Conservation (phyloP, 2,888 invertebrate genomes). For the Epinotia brunnichana region DNA sequence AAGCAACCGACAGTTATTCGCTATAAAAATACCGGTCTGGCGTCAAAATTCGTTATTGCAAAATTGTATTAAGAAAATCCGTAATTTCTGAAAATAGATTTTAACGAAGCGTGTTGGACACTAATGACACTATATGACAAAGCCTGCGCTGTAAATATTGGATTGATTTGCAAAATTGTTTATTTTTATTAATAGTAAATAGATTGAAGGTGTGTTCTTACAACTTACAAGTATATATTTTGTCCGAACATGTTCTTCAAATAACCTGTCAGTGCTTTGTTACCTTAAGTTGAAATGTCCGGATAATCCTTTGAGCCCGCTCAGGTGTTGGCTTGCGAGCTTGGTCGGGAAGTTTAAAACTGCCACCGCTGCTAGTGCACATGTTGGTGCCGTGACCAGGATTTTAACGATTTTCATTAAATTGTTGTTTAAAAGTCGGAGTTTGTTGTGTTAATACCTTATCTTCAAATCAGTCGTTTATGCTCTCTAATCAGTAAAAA, state of each 20-base stretch:
- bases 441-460: too few species aligned
- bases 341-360: conserved; percentile 25
- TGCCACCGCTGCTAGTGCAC: conserved; percentile 5
- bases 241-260: too few species aligned
- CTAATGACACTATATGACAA: not conserved
- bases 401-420: conserved; percentile 10
- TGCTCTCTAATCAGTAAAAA: not conserved
- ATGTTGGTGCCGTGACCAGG: conserved; percentile 28
- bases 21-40: too few species aligned
- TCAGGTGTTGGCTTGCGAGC: conserved; percentile 21
- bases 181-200: too few species aligned
- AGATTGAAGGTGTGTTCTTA: too few species aligned
- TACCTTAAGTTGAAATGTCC: conserved; percentile 14
- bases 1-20: not conserved
- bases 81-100: not conserved
- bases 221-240: too few species aligned
- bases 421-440: conserved; percentile 4
- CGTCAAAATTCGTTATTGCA: too few species aligned
- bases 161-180: too few species aligned
- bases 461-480: not conserved
- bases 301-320: conserved; percentile 24
- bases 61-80: too few species aligned
- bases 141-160: too few species aligned
- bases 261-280: not conserved
- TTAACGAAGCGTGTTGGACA: not conserved